Conservation (phyloP, 2,113 vertebrate genomes). For the Vombatus ursinus region DNA sequence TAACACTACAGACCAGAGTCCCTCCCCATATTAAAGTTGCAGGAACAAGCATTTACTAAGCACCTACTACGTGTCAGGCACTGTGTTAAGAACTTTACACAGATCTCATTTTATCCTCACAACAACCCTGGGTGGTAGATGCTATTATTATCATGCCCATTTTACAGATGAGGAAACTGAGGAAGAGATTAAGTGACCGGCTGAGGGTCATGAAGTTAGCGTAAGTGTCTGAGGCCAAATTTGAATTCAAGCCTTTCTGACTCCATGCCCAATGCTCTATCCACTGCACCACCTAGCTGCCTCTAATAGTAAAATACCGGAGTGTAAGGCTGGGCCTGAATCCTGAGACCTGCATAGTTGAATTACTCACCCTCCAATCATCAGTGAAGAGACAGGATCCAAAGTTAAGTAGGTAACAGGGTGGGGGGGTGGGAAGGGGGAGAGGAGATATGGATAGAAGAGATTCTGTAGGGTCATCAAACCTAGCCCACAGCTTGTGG, state of each 20-base stretch:
- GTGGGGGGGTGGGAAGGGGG: too few relatives aligned
- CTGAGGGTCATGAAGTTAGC: neutral
- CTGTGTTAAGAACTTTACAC: neutral
- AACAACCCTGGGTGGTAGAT: neutral
- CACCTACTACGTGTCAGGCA: neutral
- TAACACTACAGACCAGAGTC: neutral
- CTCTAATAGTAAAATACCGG: neutral
- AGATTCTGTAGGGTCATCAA: neutral
- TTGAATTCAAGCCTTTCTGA: neutral
- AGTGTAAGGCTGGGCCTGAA: neutral
- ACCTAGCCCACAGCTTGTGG: neutral
- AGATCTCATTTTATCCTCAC: neutral
- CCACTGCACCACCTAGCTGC: neutral
- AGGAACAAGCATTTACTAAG: neutral
- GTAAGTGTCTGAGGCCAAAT: neutral
- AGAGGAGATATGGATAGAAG: neutral
- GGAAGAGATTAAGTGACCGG: neutral
- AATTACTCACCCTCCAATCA: neutral
- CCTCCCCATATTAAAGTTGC: neutral
- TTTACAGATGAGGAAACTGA: neutral
- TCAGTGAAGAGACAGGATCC: neutral
- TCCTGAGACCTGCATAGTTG: neutral
- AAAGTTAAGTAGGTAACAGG: neutral
- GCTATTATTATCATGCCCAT: neutral
- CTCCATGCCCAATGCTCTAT: neutral